Conservation (phyloP, 2,113 vertebrate species). For the Pterocles burchelli region DNA sequence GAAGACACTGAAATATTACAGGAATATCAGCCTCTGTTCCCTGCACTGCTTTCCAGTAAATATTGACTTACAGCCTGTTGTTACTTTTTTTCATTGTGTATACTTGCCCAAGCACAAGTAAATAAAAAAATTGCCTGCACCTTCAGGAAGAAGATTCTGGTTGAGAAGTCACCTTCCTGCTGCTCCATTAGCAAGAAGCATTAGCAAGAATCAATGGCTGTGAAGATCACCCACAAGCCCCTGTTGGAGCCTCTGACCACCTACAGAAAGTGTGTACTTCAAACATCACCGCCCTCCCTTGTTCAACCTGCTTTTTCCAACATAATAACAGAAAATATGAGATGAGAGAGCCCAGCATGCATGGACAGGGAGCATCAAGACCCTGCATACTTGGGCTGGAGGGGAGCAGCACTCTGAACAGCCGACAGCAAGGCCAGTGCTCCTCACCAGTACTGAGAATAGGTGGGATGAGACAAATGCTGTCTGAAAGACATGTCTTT, state of each 20-base stretch:
- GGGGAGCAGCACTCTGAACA: background rate
- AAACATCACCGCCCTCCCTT: background rate
- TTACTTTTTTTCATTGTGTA: background rate
- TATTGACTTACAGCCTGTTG: background rate
- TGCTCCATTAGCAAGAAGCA: background rate
- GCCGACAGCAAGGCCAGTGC: background rate
- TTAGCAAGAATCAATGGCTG: background rate
- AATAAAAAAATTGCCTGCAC: background rate
- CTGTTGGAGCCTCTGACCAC: background rate
- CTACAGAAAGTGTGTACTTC: background rate
- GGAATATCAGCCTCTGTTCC: background rate
- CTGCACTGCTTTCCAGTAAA: background rate
- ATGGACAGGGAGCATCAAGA: background rate
- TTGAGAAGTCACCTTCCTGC: background rate
- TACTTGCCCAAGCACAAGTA: background rate
- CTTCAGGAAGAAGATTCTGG: background rate
- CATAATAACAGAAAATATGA: background rate
- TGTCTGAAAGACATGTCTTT: background rate
- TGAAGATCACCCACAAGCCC: background rate
- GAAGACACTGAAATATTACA: background rate
- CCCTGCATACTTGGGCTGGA: rapidly evolving
- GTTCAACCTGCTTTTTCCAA: background rate
- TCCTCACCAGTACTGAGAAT: background rate
- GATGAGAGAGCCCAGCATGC: background rate
- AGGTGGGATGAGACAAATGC: background rate